Evolutionary conservation across 2,888 invertebrate species (phyloP), one percentile per base, ranked within the genome.

Genomic region (Lepetodrilus schrolli): DNA sequence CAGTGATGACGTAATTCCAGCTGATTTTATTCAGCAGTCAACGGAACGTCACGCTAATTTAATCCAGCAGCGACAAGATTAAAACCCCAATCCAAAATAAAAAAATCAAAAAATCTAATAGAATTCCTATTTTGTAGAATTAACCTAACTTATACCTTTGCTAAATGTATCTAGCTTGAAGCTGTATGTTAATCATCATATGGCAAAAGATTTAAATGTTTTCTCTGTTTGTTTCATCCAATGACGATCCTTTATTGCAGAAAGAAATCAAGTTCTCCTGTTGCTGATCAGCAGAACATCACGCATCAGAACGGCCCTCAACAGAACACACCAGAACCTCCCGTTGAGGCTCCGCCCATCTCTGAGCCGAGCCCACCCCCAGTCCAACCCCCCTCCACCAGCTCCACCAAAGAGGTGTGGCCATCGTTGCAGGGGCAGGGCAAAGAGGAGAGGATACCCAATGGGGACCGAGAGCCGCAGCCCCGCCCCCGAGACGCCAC

Each of bases 331-430:
- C n/a, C 50, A 34, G 50, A 34, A 21, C 47, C 66, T 8, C 36
- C 36, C 17, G 66, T 74, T 58, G 20, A 76, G 74, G 13, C 75
- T 76, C 70, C 78, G 70, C 68, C 48, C 49, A 37, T 47, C 49
- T 26, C 74, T 73, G 30, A 75, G 72, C 72, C 77, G 69, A 47
- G 68, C 66, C 66, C 77, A 75, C 72, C 69, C 66, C 70, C 73
- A 70, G 51, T 51, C 37, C 47, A 74, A 70, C 51, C 70, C 30
- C 50, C 80, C 66, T 76, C 81, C 72, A 77, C 80, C 70, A 73
- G 77, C 66, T 50, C 73, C 23, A 83, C 82, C 77, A 83, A 80
- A 80, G 86, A 86, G 38, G 84, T 83, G 0, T 86, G 86, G 86
- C 86, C 86, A 4, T 83, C 84, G 48, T 78, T 86, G 75, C 82